phyloP scores from a whole-genome alignment of 2,113 vertebrate genomes.

The Pterocles gutturalis region DNA sequence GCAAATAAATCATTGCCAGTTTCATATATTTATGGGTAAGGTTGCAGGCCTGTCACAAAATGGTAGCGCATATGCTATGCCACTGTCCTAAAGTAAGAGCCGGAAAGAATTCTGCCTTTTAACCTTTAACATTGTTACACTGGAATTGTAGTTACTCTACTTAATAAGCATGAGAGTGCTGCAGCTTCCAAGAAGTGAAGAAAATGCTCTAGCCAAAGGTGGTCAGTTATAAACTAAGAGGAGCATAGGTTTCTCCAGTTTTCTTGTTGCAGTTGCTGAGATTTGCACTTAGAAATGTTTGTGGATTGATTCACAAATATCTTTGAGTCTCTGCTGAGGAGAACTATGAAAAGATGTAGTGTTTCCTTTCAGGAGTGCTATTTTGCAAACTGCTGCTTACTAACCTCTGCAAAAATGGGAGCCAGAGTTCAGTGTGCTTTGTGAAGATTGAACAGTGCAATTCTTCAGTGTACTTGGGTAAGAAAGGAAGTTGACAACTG shows the following conservation, averaged over 20 bases:
- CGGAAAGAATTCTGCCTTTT: not conserved
- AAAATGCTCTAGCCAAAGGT: not conserved
- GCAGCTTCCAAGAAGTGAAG: not conserved
- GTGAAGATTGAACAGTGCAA: not conserved
- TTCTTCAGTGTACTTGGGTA: not conserved
- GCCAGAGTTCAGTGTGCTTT: not conserved
- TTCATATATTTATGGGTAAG: not conserved
- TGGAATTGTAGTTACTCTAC: not conserved
- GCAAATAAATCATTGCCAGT: not conserved
- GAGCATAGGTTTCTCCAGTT: not conserved
- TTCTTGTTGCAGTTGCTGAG: not conserved
- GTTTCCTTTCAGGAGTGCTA: constrained; percentile 1
- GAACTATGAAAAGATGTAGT: not conserved
- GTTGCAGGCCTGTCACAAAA: not conserved
- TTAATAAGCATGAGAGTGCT: not conserved
- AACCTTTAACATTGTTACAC: not conserved
- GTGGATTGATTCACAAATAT: not conserved
- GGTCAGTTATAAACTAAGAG: not conserved
- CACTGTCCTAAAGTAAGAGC: not conserved
- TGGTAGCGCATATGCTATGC: not conserved
- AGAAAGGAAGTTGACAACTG: not conserved
- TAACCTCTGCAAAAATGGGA: not conserved
- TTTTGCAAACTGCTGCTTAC: no score
- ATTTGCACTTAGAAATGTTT: not conserved
- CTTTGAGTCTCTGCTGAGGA: constrained; percentile 15